Percentiles rank a stretch among this genome's conserved stretches.
phyloP scores from a whole-genome alignment of 2,113 vertebrate species.

The Benitochromis conjunctus region DNA sequence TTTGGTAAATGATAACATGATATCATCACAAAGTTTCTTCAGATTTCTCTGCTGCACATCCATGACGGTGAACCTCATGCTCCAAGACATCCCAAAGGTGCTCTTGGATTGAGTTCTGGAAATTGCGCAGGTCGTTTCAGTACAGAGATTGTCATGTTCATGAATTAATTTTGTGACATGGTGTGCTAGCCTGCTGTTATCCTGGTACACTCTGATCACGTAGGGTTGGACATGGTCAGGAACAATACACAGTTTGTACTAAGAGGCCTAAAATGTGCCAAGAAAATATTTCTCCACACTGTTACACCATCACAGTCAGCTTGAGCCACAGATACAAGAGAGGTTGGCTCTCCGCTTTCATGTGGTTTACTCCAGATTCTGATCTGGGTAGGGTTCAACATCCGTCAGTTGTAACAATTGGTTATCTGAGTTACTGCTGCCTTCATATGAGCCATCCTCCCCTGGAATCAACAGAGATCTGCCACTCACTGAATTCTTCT shows the following conservation, averaged over 20 bases:
- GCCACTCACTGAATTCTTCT: background rate
- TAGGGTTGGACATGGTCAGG: background rate
- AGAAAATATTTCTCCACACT: background rate
- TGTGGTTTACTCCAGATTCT: background rate
- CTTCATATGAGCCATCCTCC: background rate
- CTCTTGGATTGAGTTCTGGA: background rate
- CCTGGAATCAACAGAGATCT: background rate
- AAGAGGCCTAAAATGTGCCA: fast-evolving
- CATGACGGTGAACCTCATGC: background rate
- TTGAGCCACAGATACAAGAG: background rate
- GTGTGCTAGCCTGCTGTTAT: background rate
- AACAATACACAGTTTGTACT: background rate
- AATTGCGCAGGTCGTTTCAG: background rate
- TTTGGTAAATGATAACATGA: background rate
- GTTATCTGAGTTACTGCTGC: background rate
- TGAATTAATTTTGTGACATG: background rate
- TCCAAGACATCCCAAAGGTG: fast-evolving
- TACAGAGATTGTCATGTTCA: background rate
- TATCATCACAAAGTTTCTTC: fast-evolving
- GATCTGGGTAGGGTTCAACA: background rate
- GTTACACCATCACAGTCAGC: background rate
- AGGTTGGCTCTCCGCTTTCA: background rate
- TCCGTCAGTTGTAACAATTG: background rate
- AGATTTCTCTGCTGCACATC: background rate
- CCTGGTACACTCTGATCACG: background rate